These are phyloP conservation scores for Hartigia nigra DNA, from an alignment of 2,888 invertebrate species.

Conservation along the genomic window DNA sequence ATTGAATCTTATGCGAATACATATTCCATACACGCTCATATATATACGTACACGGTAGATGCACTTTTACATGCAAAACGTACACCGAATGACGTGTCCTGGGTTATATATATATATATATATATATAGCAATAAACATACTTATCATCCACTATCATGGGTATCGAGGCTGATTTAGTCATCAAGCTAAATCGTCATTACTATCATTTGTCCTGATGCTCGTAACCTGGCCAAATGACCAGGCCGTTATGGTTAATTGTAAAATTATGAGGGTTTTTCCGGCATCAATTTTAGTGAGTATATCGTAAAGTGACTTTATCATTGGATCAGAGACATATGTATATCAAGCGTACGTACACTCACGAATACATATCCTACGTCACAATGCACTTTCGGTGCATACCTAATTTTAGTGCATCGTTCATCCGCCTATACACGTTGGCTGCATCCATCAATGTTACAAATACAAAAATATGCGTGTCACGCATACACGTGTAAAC, in stretches of 20 bases:
- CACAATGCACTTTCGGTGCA: neutral
- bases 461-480: neutral
- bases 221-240: neutral
- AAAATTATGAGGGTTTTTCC: neutral
- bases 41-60: neutral
- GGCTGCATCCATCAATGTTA: neutral
- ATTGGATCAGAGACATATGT: neutral
- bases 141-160: neutral
- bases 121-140: neutral
- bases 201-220: neutral
- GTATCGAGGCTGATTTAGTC: neutral
- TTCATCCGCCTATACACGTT: neutral
- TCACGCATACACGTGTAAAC: neutral
- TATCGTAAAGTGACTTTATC: neutral
- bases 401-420: neutral
- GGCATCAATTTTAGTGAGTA: neutral
- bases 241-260: neutral
- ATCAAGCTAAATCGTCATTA: neutral
- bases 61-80: neutral
- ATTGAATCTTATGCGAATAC: neutral
- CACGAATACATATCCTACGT: neutral
- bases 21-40: neutral
- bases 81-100: neutral
- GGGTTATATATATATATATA: neutral
- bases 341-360: neutral